A percentile compares a stretch with the other conserved stretches of the same genome.
Evolutionary conservation across 2,113 vertebrate genomes (phyloP).

Genomic region (Etheostoma spectabile): DNA sequence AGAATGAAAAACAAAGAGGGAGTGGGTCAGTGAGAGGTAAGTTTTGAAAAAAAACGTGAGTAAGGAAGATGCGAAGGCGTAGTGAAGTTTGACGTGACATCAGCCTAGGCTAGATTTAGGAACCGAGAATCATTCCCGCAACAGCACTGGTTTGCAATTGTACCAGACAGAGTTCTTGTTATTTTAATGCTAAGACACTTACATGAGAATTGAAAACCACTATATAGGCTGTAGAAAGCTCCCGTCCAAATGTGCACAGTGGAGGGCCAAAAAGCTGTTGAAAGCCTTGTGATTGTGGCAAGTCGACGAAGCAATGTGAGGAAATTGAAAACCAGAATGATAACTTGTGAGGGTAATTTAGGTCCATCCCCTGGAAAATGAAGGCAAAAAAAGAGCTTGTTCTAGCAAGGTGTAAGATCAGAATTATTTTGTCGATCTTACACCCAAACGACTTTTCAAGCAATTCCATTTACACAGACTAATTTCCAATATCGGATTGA

Average conservation of each 20-base stretch:
- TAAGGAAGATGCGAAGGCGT: conserved; percentile 26
- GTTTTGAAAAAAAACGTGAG: background rate
- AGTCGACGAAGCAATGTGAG: conserved; percentile 29
- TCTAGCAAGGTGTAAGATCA: conserved; percentile 27
- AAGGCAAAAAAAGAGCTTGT: conserved; percentile 55
- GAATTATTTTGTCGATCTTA: background rate
- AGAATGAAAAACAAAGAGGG: conserved; percentile 8
- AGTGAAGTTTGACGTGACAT: conserved; percentile 51
- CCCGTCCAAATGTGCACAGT: conserved; percentile 42
- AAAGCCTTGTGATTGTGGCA: conserved; percentile 52
- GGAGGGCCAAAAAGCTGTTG: conserved; percentile 32
- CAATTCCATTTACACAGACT: no score
- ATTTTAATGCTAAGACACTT: conserved; percentile 21
- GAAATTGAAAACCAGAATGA: conserved; percentile 46
- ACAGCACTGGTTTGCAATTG: conserved; percentile 11
- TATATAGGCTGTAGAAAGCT: conserved; percentile 39
- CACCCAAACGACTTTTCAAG: no score
- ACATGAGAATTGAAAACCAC: conserved; percentile 7
- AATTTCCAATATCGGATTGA: no score
- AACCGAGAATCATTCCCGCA: conserved; percentile 22
- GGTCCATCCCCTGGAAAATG: conserved; percentile 40
- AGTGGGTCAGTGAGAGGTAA: conserved; percentile 12
- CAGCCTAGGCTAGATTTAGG: conserved; percentile 28
- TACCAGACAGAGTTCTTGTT: conserved; percentile 15
- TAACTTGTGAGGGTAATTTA: conserved; percentile 67